Conservation (phyloP, 2,888 invertebrate genomes). For the Ecdyonurus torrentis region DNA sequence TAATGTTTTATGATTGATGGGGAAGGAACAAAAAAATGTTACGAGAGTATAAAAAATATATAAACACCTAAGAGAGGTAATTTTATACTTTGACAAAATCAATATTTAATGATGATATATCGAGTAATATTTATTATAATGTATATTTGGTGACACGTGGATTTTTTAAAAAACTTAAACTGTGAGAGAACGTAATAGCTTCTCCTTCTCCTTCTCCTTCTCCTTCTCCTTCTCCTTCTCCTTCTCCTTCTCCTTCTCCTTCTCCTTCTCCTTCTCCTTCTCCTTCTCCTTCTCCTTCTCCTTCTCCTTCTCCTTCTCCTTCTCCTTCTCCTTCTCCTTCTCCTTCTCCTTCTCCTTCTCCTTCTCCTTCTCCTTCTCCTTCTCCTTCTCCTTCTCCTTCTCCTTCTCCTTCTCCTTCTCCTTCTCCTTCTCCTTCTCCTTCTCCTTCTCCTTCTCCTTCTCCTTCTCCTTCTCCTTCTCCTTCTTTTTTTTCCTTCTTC, state of each 20-base stretch:
- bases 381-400: conserved; percentile 15
- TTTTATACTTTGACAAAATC: no score
- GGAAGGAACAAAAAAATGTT: no score
- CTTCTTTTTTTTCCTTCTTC: no score
- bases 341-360: conserved; percentile 14
- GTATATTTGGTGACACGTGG: no score
- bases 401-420: conserved; percentile 15
- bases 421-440: conserved; percentile 14
- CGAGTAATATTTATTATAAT: no score
- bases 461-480: conserved; percentile 15
- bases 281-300: conserved; percentile 15
- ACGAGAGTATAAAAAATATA: no score
- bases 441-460: conserved; percentile 15
- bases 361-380: conserved; percentile 15
- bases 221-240: conserved; percentile 14
- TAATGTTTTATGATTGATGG: no score
- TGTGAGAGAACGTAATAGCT: no score
- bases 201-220: conserved; percentile 13
- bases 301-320: conserved; percentile 14
- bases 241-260: conserved; percentile 13
- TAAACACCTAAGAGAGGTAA: no score
- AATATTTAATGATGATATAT: no score
- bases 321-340: conserved; percentile 13
- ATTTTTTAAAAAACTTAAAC: no score
- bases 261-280: conserved; percentile 15